Base-by-base conservation (phyloP, 2,888 invertebrate genomes). In the Panopea generosa region DNA sequence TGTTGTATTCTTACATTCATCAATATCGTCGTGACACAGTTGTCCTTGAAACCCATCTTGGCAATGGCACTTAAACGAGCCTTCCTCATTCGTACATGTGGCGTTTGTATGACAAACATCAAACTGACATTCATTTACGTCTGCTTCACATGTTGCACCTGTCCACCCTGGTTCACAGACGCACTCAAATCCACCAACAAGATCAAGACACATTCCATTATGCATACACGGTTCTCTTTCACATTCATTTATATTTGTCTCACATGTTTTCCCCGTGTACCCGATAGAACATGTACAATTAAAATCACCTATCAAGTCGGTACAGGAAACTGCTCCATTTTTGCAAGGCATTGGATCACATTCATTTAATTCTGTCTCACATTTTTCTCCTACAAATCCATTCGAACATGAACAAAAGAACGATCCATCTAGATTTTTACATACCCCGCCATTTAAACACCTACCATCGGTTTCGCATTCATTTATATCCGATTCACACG, bases 361-460 rank as follows among this genome's bases (percentile, higher is more conserved):
- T 50, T 79, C 73, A 33, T 82, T 60, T 16, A 70, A 50, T n/a
- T 75, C 57, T 4, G 43, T 26, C 2, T 26, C 45, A 63, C 82
- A 82, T 9, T 53, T 61, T 14, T 52, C 11, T 22, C 53, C 53
- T 11, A 22, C 20, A 18, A 77, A 57, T 14, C 49, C 47, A 16
- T 77, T 67, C 49, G 82, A 83, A 66, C 87, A 87, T 4, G 67
- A 29, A 56, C 87, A 87, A 0, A 52, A 45, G 50, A 66, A 85
- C 47, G 62, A 59, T 9, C 76, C 82, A 18, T 59, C 18, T 33
- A 69, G 47, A 55, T 85, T 76, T 2, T 26, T 33, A 55, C 78
- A 78, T 3, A 22, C 47, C 26, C 61, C 68, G 52, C 59, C 43
- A 68, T 76, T 68, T 49, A 55, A 22, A 66, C 79, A 77, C 3